Evolutionary conservation across 1,140 invertebrate genomes (phyloP).

Genomic region (Drosophila paulistorum): DNA sequence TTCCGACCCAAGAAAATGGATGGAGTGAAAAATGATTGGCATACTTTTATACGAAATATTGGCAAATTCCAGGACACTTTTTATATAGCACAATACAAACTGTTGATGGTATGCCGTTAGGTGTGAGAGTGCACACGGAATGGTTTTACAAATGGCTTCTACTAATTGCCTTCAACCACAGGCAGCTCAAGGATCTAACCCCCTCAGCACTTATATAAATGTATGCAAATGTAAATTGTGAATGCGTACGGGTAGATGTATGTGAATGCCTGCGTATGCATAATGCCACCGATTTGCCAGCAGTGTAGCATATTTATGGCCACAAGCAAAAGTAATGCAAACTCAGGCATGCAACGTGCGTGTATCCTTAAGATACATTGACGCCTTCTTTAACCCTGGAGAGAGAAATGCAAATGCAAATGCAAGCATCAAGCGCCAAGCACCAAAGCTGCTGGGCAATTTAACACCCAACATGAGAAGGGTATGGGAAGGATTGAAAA

Average conservation of each 20-base stretch:
- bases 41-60: background rate
- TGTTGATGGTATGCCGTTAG: background rate
- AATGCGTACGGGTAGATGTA: background rate
- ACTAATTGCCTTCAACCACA: conserved; percentile 57
- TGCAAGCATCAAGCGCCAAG: conserved; percentile 31
- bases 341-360: conserved; percentile 35
- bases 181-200: conserved; percentile 29
- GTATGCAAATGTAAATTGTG: background rate
- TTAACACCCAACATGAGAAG: conserved; percentile 52
- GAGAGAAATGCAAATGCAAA: conserved; percentile 64
- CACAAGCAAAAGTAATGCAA: conserved; percentile 31
- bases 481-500: conserved; percentile 1
- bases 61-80: background rate
- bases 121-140: background rate
- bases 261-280: conserved; percentile 35
- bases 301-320: conserved; percentile 13
- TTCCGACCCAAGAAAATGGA: background rate
- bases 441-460: conserved; percentile 64
- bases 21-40: background rate
- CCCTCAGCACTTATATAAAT: conserved; percentile 36
- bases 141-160: conserved; percentile 24
- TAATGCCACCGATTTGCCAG: conserved; percentile 47
- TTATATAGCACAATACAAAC: background rate
- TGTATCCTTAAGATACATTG: conserved; percentile 60
- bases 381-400: conserved; percentile 45